Evolutionary conservation across 2,888 invertebrate species (phyloP).

Genomic region (Zeuzera pyrina): DNA sequence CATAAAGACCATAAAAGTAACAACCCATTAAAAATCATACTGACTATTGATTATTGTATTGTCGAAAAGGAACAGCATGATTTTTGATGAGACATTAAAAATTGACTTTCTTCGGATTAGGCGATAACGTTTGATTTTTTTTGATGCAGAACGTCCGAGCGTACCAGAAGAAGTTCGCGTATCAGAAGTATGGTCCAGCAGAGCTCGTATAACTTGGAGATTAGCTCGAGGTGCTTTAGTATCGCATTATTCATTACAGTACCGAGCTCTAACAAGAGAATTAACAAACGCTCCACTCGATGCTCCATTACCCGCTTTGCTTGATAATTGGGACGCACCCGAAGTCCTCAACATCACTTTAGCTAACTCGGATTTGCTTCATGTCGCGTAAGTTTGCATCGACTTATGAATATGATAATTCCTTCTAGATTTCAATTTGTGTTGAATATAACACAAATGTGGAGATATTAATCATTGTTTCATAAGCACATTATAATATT

Average conservation of each 20-base stretch:
- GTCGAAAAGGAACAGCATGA: too few relatives aligned
- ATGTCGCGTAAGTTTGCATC: conserved; percentile 52
- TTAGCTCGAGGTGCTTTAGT: conserved; percentile 52
- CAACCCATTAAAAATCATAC: too few relatives aligned
- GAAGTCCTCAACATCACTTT: conserved; percentile 58
- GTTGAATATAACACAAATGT: too few relatives aligned
- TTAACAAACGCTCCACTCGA: conserved; percentile 43
- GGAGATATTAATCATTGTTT: too few relatives aligned
- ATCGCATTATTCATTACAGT: conserved; percentile 58
- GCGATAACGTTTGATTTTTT: too few relatives aligned
- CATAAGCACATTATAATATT: too few relatives aligned
- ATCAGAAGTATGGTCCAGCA: conserved; percentile 62
- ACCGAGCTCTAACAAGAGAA: conserved; percentile 47
- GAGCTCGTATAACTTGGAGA: conserved; percentile 59
- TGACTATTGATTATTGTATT: too few relatives aligned
- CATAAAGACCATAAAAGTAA: too few relatives aligned
- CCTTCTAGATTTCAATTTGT: conserved; percentile 21
- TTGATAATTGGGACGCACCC: conserved; percentile 54
- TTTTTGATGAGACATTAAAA: too few relatives aligned
- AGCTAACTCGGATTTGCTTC: conserved; percentile 57
- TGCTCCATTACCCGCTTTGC: conserved; percentile 45
- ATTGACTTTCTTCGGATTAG: too few relatives aligned
- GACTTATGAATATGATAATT: conserved; percentile 31
- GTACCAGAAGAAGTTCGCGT: conserved; percentile 59
- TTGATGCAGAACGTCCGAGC: conserved; percentile 46